Base-by-base conservation (phyloP, 2,888 invertebrate genomes). In the Aphrophora alni region DNA sequence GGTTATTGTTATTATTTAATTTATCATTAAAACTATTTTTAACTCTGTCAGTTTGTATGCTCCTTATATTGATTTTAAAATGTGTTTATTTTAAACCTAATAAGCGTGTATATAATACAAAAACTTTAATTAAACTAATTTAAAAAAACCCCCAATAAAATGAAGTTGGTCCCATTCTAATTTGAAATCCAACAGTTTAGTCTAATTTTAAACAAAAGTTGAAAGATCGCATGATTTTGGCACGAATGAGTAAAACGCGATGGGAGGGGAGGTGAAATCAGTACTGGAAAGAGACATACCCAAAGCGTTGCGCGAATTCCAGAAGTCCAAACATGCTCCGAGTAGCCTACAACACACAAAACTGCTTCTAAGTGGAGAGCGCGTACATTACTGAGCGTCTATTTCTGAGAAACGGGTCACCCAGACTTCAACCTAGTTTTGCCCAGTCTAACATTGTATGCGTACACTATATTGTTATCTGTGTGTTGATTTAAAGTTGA, bases 231-330 rank as follows among this genome's bases (percentile, higher is more conserved):
- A 59, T 59, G 59, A 21, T 21, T 59, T 21, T 8, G 33, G 33
- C 33, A 33, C 33, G n/a, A n/a, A n/a, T n/a, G n/a, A n/a, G n/a
- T n/a, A 14, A 44, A 44, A 44, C 44, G 21, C 59, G 1, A 59
- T 0, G 17, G 44, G 44, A 33, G 44, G 21, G 59, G 21, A 0
- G 59, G 59, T n/a, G 59, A 14, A 21, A 14, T 44, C 44, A 10
- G 44, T 21, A 59, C 59, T 59, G 59, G 59, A 59, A 59, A 59
- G 59, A 59, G 59, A 59, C 59, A 59, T 59, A 59, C 59, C 59
- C 59, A 59, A 59, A 59, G 59, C 59, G 59, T 59, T 59, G 59
- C 21, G 59, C 59, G 59, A 59, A 59, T 59, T 59, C 59, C 59
- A 59, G 21, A 21, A 59, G 59, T 59, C 59, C 59, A 59, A 59